phyloP scores from a whole-genome alignment of 2,888 invertebrate genomes.

The Epinotia nisella region DNA sequence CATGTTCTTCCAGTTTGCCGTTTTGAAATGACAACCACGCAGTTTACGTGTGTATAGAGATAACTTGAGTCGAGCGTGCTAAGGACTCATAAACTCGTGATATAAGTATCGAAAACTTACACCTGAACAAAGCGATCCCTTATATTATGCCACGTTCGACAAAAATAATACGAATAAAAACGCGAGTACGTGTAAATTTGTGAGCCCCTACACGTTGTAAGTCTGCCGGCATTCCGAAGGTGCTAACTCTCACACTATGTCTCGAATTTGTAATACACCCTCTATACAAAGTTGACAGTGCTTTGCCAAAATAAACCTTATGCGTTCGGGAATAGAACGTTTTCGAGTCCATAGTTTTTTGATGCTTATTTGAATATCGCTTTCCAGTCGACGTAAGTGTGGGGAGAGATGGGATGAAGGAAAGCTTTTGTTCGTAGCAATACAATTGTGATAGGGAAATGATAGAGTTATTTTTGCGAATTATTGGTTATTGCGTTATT shows the following conservation, averaged over 20 bases:
- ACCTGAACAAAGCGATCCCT: conserved; percentile 28
- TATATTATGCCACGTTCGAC: conserved; percentile 39
- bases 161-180: conserved; percentile 43
- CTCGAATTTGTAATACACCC: conserved; percentile 41
- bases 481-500: background rate
- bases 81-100: no score
- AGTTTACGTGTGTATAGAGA: no score
- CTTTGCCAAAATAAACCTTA: conserved; percentile 11
- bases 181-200: conserved; percentile 31
- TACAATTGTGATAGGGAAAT: background rate
- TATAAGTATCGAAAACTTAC: background rate
- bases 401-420: conserved; percentile 28
- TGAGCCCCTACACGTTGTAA: conserved; percentile 21
- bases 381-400: conserved; percentile 26
- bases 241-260: conserved; percentile 41
- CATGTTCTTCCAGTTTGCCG: no score
- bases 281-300: background rate
- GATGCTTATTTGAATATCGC: conserved; percentile 38
- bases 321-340: background rate
- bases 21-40: no score
- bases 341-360: background rate
- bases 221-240: conserved; percentile 31
- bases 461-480: background rate
- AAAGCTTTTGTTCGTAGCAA: conserved; percentile 23
- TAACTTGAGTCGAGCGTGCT: no score